Conservation (phyloP, 1,140 invertebrate species). For the Cataglyphis hispanica region DNA sequence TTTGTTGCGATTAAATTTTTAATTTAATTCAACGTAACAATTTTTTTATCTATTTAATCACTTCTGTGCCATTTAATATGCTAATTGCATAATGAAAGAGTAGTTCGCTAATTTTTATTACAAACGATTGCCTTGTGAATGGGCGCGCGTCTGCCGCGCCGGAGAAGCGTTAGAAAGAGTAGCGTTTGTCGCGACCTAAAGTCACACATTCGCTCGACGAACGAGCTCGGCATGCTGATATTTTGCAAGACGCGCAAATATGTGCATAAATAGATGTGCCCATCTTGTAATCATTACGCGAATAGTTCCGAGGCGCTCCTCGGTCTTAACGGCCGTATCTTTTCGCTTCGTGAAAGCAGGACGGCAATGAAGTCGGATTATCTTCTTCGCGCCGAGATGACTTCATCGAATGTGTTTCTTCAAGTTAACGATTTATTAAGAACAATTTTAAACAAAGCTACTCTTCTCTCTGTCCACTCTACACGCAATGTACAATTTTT, state of each 20-base stretch:
- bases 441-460: neutral
- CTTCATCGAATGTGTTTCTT: neutral
- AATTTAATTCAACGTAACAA: too few species aligned
- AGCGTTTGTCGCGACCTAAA: constrained; percentile 30
- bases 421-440: neutral
- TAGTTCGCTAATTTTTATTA: constrained; percentile 34
- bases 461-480: too few species aligned
- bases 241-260: constrained; percentile 68
- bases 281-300: constrained; percentile 28
- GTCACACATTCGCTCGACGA: constrained; percentile 48
- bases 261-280: constrained; percentile 68
- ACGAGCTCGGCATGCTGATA: constrained; percentile 68
- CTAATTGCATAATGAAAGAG: neutral
- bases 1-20: too few species aligned
- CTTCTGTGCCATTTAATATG: neutral
- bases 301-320: neutral
- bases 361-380: constrained; percentile 13
- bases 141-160: too few species aligned
- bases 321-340: neutral
- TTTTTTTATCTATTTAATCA: too few species aligned
- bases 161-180: neutral
- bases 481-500: neutral
- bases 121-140: neutral
- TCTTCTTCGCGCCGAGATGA: neutral
- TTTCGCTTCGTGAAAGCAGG: neutral